A percentile compares a stretch with the other conserved stretches of the same genome.
These are phyloP conservation scores for Ctenoplectra terminalis DNA, from an alignment of 1,140 invertebrate species.

Conservation along the genomic window DNA sequence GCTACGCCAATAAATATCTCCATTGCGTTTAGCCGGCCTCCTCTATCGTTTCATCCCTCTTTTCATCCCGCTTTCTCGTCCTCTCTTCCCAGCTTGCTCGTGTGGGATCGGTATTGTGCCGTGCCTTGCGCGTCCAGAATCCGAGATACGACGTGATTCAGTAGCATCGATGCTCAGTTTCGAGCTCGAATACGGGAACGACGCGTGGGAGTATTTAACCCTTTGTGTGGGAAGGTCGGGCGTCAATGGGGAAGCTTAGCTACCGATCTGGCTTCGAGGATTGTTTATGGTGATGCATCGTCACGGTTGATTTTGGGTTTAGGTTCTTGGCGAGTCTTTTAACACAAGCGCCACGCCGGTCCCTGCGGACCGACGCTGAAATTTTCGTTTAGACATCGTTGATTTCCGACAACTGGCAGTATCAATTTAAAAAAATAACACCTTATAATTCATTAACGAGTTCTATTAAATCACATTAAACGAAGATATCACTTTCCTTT, in stretches of 20 bases:
- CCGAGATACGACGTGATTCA: slow-evolving; percentile 26
- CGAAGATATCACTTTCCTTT: no score
- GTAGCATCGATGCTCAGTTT: neutral
- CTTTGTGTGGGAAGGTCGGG: neutral
- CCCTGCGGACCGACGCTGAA: no score
- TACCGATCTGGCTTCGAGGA: neutral
- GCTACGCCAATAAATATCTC: slow-evolving; percentile 66
- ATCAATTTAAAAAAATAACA: no score
- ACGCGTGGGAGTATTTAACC: neutral
- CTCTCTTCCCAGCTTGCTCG: neutral
- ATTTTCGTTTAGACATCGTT: no score
- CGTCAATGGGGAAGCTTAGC: neutral
- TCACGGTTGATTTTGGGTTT: neutral
- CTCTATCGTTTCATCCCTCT: slow-evolving; percentile 10
- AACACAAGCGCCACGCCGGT: no score
- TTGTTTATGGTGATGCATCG: neutral
- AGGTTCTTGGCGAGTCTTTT: no score
- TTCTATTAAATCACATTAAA: no score
- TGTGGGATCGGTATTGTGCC: slow-evolving; percentile 17
- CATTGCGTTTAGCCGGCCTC: slow-evolving; percentile 50
- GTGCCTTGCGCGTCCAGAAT: neutral
- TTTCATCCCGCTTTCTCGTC: neutral
- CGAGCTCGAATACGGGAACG: neutral
- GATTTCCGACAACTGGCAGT: no score
- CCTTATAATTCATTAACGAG: no score